A percentile compares a stretch with the other conserved stretches of the same genome.
These are phyloP conservation scores for Ginglymostoma cirratum DNA, from an alignment of 2,113 vertebrate species.

Conservation along the genomic window DNA sequence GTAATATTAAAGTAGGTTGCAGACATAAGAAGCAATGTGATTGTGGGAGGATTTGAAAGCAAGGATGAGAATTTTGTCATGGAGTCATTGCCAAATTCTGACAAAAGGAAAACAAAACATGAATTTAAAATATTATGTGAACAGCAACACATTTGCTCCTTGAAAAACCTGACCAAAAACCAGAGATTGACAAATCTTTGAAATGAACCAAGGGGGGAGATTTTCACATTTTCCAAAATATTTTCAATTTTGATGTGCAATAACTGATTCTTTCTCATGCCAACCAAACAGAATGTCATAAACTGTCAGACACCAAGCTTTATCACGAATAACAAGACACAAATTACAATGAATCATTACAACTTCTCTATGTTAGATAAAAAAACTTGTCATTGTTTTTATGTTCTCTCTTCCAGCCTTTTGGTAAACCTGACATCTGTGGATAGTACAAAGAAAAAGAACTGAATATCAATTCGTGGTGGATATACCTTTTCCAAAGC, in stretches of 20 bases:
- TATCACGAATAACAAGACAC: background rate
- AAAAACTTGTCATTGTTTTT: background rate
- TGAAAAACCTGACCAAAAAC: background rate
- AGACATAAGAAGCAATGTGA: no score
- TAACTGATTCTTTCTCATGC: background rate
- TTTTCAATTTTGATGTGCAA: background rate
- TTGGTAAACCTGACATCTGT: background rate
- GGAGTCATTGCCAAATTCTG: background rate
- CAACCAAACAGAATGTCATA: background rate
- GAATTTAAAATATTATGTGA: background rate
- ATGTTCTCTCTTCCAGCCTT: background rate
- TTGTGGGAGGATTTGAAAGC: no score
- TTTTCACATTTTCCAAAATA: background rate
- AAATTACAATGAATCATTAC: background rate
- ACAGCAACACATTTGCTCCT: background rate
- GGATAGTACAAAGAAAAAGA: background rate
- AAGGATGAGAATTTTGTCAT: background rate
- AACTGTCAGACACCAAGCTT: background rate
- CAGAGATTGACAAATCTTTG: background rate
- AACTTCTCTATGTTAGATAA: background rate
- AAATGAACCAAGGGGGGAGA: background rate
- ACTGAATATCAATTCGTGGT: background rate
- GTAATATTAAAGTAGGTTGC: background rate
- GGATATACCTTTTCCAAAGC: background rate
- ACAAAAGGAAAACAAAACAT: background rate